Percentiles rank a stretch among this genome's conserved stretches.
Evolutionary conservation across 37 sponge, comb jelly and placozoan genomes (phyloP).

Genomic region (Ephydatia muelleri): DNA sequence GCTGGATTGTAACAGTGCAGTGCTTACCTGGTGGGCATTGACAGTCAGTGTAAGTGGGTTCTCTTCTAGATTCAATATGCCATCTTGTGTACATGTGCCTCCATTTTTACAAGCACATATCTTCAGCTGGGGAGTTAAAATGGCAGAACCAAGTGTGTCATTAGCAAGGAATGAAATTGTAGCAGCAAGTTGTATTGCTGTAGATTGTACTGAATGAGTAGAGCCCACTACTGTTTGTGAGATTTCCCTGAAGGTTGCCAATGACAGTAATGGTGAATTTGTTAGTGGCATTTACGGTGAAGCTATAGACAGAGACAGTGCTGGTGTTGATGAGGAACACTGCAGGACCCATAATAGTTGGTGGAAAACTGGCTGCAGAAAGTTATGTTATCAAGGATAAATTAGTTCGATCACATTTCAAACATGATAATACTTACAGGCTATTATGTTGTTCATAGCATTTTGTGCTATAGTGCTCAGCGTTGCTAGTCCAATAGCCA

Average conservation of each 20-base stretch:
- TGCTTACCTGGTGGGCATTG: conserved; percentile 41
- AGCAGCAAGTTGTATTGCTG: not conserved
- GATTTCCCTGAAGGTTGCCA: not conserved
- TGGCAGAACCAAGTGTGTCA: conserved; percentile 24
- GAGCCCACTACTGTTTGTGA: not conserved
- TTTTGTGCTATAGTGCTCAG: not conserved
- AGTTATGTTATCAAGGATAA: not conserved
- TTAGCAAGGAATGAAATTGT: conserved; percentile 28
- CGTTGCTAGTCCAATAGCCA: conserved; percentile 34
- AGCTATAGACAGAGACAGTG: conserved; percentile 9
- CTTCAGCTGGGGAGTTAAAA: conserved; percentile 24
- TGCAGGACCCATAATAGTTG: conserved; percentile 38
- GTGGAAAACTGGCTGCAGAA: conserved; percentile 57
- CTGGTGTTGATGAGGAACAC: conserved; percentile 25
- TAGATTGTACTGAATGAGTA: conserved; percentile 35
- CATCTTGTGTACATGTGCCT: conserved; percentile 57
- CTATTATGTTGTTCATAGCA: not conserved
- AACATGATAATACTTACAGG: conserved; percentile 5
- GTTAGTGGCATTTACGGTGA: conserved; percentile 37
- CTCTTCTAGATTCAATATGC: conserved; percentile 11
- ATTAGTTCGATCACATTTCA: not conserved
- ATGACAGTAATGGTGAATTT: conserved; percentile 4
- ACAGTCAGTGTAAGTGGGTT: conserved; percentile 39
- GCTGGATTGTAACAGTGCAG: not conserved
- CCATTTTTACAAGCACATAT: conserved; percentile 60